Percentiles rank a stretch among this genome's conserved stretches.
These are phyloP conservation scores for Dysidea cf. avara DNA, from an alignment of 37 sponge, comb jelly and placozoan genomes.

Conservation along the genomic window DNA sequence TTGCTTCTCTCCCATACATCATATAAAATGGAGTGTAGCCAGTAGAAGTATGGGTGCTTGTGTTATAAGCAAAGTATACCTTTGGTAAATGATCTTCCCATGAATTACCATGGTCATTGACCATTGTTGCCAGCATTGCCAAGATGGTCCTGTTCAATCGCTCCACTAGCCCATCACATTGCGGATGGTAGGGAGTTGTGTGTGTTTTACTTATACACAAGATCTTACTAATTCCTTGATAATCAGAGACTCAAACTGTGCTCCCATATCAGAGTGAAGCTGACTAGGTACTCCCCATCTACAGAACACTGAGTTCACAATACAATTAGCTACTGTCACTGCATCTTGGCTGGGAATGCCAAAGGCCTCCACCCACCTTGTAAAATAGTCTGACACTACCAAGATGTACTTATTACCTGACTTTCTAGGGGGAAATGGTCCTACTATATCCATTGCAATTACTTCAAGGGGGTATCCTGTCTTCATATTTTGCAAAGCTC, in stretches of 20 bases:
- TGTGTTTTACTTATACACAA: conserved; percentile 25
- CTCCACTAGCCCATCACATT: conserved; percentile 33
- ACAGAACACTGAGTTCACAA: conserved; percentile 13
- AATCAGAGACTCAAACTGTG: conserved; percentile 10
- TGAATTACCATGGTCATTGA: background rate
- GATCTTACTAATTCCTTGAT: conserved; percentile 24
- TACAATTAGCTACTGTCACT: background rate
- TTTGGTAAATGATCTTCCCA: conserved; percentile 21
- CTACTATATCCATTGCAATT: conserved; percentile 30
- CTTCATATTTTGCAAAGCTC: background rate
- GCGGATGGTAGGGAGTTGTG: conserved; percentile 46
- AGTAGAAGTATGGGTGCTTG: conserved; percentile 28
- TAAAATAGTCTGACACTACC: conserved; percentile 22
- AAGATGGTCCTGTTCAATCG: conserved; percentile 25
- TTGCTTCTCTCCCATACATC: conserved; percentile 47
- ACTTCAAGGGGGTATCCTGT: background rate
- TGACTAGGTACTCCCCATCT: background rate
- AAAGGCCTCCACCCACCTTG: conserved; percentile 17
- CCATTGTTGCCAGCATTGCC: conserved; percentile 10
- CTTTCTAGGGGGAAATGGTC: conserved; percentile 11
- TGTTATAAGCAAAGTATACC: conserved; percentile 29
- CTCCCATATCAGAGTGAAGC: conserved; percentile 15
- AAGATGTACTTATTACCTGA: conserved; percentile 13
- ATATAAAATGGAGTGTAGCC: conserved; percentile 35
- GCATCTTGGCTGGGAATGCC: background rate